Base-by-base conservation (phyloP, 2,113 vertebrate species). In the Caranx ignobilis region DNA sequence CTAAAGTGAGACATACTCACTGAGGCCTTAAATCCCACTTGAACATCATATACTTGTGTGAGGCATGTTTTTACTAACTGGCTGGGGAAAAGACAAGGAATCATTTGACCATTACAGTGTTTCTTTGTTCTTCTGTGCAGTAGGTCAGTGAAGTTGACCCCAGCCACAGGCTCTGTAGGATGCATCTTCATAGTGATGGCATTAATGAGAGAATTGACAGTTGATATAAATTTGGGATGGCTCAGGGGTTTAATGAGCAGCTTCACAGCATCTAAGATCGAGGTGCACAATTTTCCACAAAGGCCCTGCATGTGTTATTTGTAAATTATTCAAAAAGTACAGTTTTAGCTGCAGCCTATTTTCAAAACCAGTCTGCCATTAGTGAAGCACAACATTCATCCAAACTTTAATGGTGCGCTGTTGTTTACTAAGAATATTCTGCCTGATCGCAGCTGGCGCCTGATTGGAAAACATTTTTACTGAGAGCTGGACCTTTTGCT, bases 381-480 rank as follows among this genome's bases (percentile, higher is more conserved):
- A 71, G 68, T 72, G 71, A 86, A 81, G 66, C 35, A 68, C 65
- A 47, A 64, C 45, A 61, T 79, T 85, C 72, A 82, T 82, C 12
- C 70, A 75, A 81, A 84, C 65, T 71, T 77, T 85, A 89, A 89
- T 79, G 84, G 66, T 62, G 54, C 86, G n/a, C 67, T 71, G 63
- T 84, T 87, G 79, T 84, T 88, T 76, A 75, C 75, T 69, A 31
- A 73, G 66, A 69, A 71, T 68, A 45, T 75, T 76, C 59, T 12
- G 64, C 55, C 59, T 59, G 66, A 57, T 76, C 61, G 78, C 79
- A 81, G 66, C 9, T 4, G 75, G 65, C 3, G 39, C 13, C 16
- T 78, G 37, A 78, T 41, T 52, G 64, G 21, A 7, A 13, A 80
- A 31, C 54, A 66, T 75, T 83, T 82, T 66, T 48, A 18, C 55